Evolutionary conservation across 2,113 vertebrate species (phyloP).

Genomic region (Rhadina sibilatrix): DNA sequence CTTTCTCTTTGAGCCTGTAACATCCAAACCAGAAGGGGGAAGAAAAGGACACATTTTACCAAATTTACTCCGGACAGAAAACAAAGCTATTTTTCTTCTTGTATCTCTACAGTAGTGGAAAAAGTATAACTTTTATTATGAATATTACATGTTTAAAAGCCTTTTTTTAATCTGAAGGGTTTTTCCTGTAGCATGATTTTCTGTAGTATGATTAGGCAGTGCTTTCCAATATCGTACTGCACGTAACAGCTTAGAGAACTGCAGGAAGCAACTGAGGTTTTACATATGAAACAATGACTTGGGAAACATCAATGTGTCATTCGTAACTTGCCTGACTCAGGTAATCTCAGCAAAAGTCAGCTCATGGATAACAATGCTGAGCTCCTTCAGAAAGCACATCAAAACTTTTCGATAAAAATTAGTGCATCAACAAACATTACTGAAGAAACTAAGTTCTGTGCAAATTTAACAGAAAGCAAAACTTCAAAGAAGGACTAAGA

Average conservation of each 20-base stretch:
- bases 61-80: background rate
- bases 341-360: background rate
- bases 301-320: background rate
- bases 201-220: background rate
- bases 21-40: fast-evolving
- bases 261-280: background rate
- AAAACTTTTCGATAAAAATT: background rate
- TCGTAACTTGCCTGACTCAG: fast-evolving
- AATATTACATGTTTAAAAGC: background rate
- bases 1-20: background rate
- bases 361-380: background rate
- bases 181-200: background rate
- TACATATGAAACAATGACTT: background rate
- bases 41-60: background rate
- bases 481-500: background rate
- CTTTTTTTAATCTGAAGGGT: background rate
- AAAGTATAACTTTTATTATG: background rate
- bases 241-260: background rate
- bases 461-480: background rate
- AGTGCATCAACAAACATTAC: background rate
- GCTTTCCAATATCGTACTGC: background rate
- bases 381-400: background rate
- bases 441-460: background rate
- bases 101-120: background rate
- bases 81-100: background rate